A percentile compares a stretch with the other conserved stretches of the same genome.
Conservation (phyloP, 2,797 vertebrate species). For the Cossypha heuglini region DNA sequence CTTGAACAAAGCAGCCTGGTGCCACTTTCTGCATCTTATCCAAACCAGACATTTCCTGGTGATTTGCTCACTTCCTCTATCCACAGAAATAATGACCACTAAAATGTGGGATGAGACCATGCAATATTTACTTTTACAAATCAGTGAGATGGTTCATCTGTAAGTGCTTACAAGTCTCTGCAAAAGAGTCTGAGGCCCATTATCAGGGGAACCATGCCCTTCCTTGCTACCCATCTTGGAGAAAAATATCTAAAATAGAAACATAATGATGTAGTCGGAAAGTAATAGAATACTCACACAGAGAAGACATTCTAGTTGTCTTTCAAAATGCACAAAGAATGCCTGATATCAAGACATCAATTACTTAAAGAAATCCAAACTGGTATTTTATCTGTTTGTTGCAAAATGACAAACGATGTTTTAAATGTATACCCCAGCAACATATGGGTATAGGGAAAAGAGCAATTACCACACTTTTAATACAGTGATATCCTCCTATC, state of each 20-base stretch:
- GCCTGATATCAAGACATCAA: constrained; percentile 11
- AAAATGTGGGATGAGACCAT: not conserved
- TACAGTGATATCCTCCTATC: not conserved
- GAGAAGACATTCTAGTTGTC: constrained; percentile 38
- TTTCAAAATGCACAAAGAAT: constrained; percentile 37
- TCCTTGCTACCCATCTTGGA: not conserved
- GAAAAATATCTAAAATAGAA: not conserved
- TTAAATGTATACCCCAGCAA: constrained; percentile 24
- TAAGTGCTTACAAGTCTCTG: not conserved
- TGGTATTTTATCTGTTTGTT: constrained; percentile 36
- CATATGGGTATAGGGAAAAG: constrained; percentile 35
- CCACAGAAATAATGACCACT: not conserved
- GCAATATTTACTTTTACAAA: not conserved
- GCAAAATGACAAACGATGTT: constrained; percentile 47
- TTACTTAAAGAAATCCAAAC: constrained; percentile 57
- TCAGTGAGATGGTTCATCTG: not conserved
- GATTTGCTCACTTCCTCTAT: not conserved
- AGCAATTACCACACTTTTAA: not conserved
- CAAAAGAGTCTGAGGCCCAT: not conserved
- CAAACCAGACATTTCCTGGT: not conserved
- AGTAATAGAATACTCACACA: not conserved
- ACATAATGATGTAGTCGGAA: not conserved
- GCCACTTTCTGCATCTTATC: not conserved
- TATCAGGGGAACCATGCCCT: not conserved
- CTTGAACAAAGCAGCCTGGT: not conserved